Conservation (phyloP, 1,140 invertebrate species). For the Periplaneta americana region DNA sequence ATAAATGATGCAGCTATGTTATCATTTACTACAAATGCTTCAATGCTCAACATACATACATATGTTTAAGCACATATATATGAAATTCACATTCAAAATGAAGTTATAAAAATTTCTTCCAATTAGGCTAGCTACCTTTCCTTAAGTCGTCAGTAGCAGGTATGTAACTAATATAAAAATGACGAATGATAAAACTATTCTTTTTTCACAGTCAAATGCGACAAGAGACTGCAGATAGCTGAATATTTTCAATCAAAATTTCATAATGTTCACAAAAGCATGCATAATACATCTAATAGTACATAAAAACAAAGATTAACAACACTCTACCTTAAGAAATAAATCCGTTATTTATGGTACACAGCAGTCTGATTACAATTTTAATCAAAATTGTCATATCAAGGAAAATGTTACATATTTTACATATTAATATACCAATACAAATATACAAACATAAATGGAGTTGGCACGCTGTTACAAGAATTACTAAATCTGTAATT, state of each 20-base stretch:
- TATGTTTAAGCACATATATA: no score
- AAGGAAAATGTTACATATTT: neutral
- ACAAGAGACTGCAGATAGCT: no score
- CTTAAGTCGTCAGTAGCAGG: no score
- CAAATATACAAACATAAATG: neutral
- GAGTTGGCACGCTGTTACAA: neutral
- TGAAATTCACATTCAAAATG: no score
- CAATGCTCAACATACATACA: no score
- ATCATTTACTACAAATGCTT: no score
- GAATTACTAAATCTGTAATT: neutral
- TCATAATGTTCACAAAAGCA: neutral
- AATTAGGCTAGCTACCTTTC: no score
- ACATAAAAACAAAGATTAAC: neutral
- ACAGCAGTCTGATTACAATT: neutral
- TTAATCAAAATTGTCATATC: neutral
- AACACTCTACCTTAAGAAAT: neutral
- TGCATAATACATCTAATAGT: no score
- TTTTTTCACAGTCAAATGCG: neutral
- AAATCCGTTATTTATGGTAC: neutral
- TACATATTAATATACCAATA: neutral
- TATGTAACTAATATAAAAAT: no score
- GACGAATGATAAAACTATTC: neutral
- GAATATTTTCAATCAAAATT: no score
- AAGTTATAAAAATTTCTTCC: neutral
- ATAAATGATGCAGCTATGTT: no score